These are phyloP conservation scores for Arctocebus calabarensis DNA, from an alignment of 2,797 vertebrate species.

Conservation along the genomic window DNA sequence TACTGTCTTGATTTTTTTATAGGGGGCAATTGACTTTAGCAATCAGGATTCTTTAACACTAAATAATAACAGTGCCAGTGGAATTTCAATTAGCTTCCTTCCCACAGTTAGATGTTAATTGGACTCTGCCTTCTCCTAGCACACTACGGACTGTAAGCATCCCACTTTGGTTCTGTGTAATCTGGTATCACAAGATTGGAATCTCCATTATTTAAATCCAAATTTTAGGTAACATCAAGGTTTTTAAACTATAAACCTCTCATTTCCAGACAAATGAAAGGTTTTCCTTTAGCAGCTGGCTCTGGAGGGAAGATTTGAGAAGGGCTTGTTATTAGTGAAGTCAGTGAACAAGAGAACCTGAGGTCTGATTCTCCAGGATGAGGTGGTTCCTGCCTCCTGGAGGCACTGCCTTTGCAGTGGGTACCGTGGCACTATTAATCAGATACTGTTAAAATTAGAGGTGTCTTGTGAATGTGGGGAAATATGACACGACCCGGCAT, in stretches of 20 bases:
- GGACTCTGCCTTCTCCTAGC: conserved; percentile 38
- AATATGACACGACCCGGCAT: not conserved
- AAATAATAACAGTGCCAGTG: not conserved
- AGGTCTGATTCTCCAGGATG: not conserved
- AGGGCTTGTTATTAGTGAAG: conserved; percentile 44
- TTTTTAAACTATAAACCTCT: conserved; percentile 73
- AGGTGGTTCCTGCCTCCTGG: not conserved
- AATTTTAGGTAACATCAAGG: conserved; percentile 70
- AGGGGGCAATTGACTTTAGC: not conserved
- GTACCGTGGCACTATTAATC: not conserved
- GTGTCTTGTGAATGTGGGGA: not conserved
- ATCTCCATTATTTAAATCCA: conserved; percentile 65
- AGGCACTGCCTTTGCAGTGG: not conserved
- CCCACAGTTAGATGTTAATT: not conserved
- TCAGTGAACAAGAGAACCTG: not conserved
- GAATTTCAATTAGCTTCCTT: not conserved
- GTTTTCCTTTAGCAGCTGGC: conserved; percentile 70
- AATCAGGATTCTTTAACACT: not conserved
- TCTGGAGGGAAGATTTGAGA: conserved; percentile 38
- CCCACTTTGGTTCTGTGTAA: not conserved
- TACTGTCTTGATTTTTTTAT: not conserved
- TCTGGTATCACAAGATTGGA: conserved; percentile 54
- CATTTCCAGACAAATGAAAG: conserved; percentile 79
- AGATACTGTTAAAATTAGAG: conserved; percentile 63
- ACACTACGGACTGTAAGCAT: not conserved